These are phyloP conservation scores for Polypedilum vanderplanki DNA, from an alignment of 1,140 invertebrate genomes.

Conservation along the genomic window DNA sequence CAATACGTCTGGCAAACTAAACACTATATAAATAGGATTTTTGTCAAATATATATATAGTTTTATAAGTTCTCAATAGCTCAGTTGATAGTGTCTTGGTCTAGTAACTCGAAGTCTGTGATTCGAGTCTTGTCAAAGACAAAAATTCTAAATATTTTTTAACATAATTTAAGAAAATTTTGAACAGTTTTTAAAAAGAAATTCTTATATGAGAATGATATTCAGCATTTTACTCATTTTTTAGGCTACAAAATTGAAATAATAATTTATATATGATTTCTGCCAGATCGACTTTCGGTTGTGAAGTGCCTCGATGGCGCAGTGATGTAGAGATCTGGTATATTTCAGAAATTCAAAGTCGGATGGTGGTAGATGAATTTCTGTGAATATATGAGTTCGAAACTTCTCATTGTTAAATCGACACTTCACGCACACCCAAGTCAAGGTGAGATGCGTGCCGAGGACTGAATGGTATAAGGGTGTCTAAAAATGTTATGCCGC, in stretches of 20 bases:
- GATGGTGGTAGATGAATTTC: background rate
- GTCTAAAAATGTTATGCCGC: background rate
- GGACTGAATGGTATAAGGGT: constrained; percentile 5
- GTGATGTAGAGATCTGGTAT: too few relatives aligned
- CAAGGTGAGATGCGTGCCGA: constrained; percentile 8
- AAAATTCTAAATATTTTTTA: too few relatives aligned
- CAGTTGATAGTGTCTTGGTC: too few relatives aligned
- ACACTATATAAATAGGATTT: too few relatives aligned
- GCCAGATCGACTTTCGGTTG: background rate
- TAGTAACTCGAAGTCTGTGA: too few relatives aligned
- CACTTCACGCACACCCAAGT: background rate
- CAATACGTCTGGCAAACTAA: too few relatives aligned
- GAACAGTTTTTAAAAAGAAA: too few relatives aligned
- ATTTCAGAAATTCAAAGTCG: background rate
- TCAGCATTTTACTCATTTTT: background rate
- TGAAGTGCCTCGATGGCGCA: background rate
- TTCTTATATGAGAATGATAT: too few relatives aligned
- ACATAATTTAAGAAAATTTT: too few relatives aligned
- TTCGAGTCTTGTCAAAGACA: too few relatives aligned
- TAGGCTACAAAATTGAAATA: background rate
- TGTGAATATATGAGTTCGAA: background rate
- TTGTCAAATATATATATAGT: too few relatives aligned
- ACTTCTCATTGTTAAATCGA: background rate
- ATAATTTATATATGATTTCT: background rate
- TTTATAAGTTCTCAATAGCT: too few relatives aligned